Conservation (phyloP, 2,888 invertebrate genomes). For the Ceratothoa steindachneri region DNA sequence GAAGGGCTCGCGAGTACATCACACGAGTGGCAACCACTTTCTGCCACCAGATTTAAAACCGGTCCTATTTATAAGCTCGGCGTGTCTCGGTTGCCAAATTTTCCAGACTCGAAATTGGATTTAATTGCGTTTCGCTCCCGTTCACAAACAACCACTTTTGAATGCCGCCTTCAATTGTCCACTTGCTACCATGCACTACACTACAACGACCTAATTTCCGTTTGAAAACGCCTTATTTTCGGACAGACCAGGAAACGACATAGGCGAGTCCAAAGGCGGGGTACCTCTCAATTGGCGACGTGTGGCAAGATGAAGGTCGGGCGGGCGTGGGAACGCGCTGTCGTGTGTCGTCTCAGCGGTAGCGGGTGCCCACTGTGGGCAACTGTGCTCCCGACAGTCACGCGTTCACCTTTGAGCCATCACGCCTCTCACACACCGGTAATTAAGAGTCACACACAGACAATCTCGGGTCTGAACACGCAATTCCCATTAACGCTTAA, state of each 20-base stretch:
- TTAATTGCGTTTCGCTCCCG: not conserved
- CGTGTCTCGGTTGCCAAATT: not conserved
- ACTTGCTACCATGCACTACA: too few species aligned
- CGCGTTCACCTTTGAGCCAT: conserved; percentile 6
- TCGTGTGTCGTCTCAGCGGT: conserved; percentile 10
- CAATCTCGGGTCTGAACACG: conserved; percentile 8
- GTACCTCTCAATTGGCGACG: not conserved
- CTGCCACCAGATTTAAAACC: not conserved
- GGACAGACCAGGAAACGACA: too few species aligned
- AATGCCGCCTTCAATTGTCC: too few species aligned
- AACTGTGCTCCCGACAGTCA: conserved; percentile 8
- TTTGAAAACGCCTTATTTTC: too few species aligned
- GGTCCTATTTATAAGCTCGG: not conserved
- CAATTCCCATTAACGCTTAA: not conserved
- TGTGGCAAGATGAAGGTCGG: not conserved
- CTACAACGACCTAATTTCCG: too few species aligned
- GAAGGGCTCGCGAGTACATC: too few species aligned
- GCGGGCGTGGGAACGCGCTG: conserved; percentile 6
- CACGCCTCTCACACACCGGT: conserved; percentile 11
- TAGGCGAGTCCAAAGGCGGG: too few species aligned
- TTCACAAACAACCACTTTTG: too few species aligned
- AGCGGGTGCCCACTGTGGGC: conserved; percentile 15
- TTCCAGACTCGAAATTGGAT: not conserved
- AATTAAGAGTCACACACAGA: conserved; percentile 1
- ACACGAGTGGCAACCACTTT: not conserved